Percentiles rank a stretch among this genome's conserved stretches.
These are phyloP conservation scores for Boloria euphrosyne DNA, from an alignment of 2,888 invertebrate species.

Conservation along the genomic window DNA sequence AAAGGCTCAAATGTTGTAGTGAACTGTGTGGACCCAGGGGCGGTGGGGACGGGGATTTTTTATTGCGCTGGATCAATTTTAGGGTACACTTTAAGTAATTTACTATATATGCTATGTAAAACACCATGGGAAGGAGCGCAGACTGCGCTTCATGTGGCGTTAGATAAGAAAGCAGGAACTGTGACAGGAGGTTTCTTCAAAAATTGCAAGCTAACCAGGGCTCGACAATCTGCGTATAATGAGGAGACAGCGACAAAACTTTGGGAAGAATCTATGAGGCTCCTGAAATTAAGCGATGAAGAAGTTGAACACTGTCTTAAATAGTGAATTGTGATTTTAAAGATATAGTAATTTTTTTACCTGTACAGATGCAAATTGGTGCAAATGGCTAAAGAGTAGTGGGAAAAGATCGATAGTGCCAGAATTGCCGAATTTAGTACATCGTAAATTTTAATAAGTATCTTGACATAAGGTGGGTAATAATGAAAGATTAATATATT, in stretches of 20 bases:
- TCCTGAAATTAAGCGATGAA: conserved; percentile 22
- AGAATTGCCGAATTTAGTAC: too few relatives aligned
- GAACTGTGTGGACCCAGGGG: conserved; percentile 90
- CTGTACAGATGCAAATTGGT: too few relatives aligned
- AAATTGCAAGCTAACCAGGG: conserved; percentile 81
- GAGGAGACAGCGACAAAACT: conserved; percentile 58
- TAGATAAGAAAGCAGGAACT: conserved; percentile 84
- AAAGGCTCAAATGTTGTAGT: conserved; percentile 85
- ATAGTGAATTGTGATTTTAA: background rate
- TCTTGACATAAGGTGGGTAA: too few relatives aligned
- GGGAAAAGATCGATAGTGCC: too few relatives aligned
- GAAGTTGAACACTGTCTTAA: conserved; percentile 21
- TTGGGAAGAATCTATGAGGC: conserved; percentile 46
- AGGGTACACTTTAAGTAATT: conserved; percentile 70
- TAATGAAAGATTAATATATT: too few relatives aligned
- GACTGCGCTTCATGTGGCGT: conserved; percentile 85
- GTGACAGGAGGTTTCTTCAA: conserved; percentile 86
- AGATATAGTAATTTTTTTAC: background rate
- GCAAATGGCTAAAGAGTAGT: too few relatives aligned
- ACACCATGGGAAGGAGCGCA: conserved; percentile 71
- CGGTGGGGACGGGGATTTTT: conserved; percentile 89
- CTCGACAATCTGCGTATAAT: conserved; percentile 71
- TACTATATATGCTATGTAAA: conserved; percentile 51
- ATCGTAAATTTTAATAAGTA: too few relatives aligned
- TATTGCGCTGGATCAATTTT: conserved; percentile 64